Evolutionary conservation across 2,797 vertebrate genomes (phyloP), one percentile per base, ranked within the genome.

Genomic region (Xenopus petersii): DNA sequence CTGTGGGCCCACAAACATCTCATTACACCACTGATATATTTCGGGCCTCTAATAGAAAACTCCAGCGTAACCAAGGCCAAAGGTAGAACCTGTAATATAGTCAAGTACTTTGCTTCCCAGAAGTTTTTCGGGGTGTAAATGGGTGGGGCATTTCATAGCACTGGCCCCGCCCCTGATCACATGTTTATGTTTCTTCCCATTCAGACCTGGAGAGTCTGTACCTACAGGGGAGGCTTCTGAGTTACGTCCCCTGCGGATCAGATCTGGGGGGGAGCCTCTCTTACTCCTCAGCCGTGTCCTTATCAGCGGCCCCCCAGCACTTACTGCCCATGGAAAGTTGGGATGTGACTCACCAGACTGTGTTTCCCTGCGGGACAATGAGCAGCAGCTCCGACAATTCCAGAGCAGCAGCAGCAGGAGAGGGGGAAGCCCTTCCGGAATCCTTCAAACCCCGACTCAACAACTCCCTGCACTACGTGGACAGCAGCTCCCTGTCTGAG

Each of bases 401-500:
- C 47, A n/a, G 11, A 75, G 58, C 24, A 11, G 51, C 65, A 3
- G 0, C 65, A 21, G 12, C 21, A 15, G 73, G 1, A 10, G 54
- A 72, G 9, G 63, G 63, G 10, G 42, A 42, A 42, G 12, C 10
- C 10, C 0, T 3, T 0, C 47, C 67, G 0, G 55, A 74, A 10
- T 3, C 6, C 30, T 12, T 2, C n/a, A 56, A 61, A 12, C 83
- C 73, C 7, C 84, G 64, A 0, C 76, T 80, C 4, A 87, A 86
- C 12, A 83, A 79, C 2, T 83, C 86, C 0, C 87, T 93, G 3
- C 86, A 86, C 42, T 93, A 92, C 0, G 83, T 89, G 47, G 93
- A 95, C 88, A 93, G 92, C 82, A 91, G 91, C 84, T 95, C 93
- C 11, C 82, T 94, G 10, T 95, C 92, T 0, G 95, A 95, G 80